Evolutionary conservation across 2,888 invertebrate genomes (phyloP).

Genomic region (Odontocolon sp.): DNA sequence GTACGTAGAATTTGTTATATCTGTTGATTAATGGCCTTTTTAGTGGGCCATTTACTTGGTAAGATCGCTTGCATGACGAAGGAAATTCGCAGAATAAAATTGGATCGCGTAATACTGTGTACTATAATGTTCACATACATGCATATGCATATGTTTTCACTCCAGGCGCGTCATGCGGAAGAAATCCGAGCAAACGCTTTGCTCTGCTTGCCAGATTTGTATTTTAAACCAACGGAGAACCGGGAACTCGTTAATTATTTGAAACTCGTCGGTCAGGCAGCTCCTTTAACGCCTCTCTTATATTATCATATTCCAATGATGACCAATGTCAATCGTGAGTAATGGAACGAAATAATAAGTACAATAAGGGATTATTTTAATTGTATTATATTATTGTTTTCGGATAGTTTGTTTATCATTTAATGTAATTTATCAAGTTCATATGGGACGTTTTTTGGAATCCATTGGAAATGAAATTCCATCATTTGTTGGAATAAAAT

Average conservation of each 20-base stretch:
- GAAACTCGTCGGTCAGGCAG: constrained; percentile 85
- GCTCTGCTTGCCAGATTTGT: constrained; percentile 89
- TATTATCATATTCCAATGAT: constrained; percentile 92
- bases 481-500: constrained; percentile 92
- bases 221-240: constrained; percentile 86
- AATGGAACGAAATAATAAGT: background rate
- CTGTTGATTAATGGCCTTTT: background rate
- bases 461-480: constrained; percentile 85
- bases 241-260: constrained; percentile 86
- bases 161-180: constrained; percentile 87
- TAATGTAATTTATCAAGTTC: constrained; percentile 85
- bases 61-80: background rate
- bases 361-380: background rate
- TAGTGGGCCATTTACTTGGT: background rate
- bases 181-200: constrained; percentile 85
- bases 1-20: constrained; percentile 82
- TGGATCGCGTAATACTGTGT: background rate
- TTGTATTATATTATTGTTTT: no score
- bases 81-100: background rate
- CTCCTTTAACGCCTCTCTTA: constrained; percentile 88
- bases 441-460: constrained; percentile 87
- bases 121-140: background rate
- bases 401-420: background rate
- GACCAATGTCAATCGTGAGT: constrained; percentile 88
- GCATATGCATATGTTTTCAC: constrained; percentile 19